phyloP scores from a whole-genome alignment of 2,113 vertebrate species.

The Sardina pilchardus region DNA sequence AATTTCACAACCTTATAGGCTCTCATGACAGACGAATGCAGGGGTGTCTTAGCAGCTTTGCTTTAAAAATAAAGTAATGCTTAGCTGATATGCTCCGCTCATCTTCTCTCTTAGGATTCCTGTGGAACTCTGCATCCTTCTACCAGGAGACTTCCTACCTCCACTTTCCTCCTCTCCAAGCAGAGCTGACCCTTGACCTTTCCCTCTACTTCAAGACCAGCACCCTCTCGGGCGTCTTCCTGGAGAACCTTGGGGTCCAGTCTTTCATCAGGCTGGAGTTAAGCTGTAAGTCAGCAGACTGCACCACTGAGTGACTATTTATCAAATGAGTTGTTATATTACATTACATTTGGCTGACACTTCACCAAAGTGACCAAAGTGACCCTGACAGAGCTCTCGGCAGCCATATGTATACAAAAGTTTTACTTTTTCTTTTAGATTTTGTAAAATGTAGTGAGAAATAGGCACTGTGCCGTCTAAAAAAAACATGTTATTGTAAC shows the following conservation, averaged over 20 bases:
- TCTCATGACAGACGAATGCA: too few relatives aligned
- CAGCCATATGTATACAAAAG: too few relatives aligned
- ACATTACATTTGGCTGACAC: too few relatives aligned
- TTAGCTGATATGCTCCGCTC: not conserved
- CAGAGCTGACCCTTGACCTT: slow-evolving; percentile 86
- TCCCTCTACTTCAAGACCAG: slow-evolving; percentile 96
- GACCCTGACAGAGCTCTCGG: too few relatives aligned
- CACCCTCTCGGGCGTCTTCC: slow-evolving; percentile 82
- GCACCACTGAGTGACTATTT: not conserved
- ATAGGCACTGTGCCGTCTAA: too few relatives aligned
- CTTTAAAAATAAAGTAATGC: not conserved
- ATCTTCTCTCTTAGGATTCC: slow-evolving; percentile 77
- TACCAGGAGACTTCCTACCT: slow-evolving; percentile 88
- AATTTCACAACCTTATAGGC: too few relatives aligned
- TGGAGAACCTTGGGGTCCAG: slow-evolving; percentile 93
- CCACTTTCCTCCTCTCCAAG: slow-evolving; percentile 88
- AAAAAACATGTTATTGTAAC: too few relatives aligned
- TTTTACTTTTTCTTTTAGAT: too few relatives aligned
- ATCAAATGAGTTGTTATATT: too few relatives aligned
- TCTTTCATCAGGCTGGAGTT: slow-evolving; percentile 92
- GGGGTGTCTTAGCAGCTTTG: not conserved
- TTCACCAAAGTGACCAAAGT: too few relatives aligned
- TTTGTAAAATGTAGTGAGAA: too few relatives aligned
- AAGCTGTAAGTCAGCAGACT: slow-evolving; percentile 80
- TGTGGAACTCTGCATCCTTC: slow-evolving; percentile 94